phyloP scores from a whole-genome alignment of 1,140 invertebrate species.

The Ceratina australensis region DNA sequence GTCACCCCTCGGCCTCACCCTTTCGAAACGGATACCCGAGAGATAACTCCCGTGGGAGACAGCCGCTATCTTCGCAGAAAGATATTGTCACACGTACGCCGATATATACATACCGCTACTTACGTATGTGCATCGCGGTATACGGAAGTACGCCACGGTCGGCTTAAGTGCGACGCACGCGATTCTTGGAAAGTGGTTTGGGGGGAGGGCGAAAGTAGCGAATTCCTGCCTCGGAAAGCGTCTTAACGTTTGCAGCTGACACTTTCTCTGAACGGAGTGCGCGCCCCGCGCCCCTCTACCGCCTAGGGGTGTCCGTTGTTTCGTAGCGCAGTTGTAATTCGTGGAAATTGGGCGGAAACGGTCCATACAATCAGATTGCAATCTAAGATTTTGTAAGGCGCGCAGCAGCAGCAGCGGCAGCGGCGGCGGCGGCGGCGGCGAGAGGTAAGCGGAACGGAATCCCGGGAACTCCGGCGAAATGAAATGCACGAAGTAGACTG shows the following conservation, averaged over 20 bases:
- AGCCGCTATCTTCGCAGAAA: not conserved
- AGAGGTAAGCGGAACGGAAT: too few relatives aligned
- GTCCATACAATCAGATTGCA: not conserved
- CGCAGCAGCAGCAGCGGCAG: too few relatives aligned
- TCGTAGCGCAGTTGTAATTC: not conserved
- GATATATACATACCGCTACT: not conserved
- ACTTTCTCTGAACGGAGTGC: not conserved
- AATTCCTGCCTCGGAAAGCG: not conserved
- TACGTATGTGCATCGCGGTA: not conserved
- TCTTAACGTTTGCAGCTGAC: not conserved
- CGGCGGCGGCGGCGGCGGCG: too few relatives aligned
- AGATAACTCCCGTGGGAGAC: conserved; percentile 37
- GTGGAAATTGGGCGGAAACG: not conserved
- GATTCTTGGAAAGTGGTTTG: conserved; percentile 5
- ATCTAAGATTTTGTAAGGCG: too few relatives aligned
- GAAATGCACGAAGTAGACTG: not conserved
- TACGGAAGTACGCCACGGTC: not conserved
- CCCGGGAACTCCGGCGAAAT: not conserved
- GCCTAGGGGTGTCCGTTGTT: not conserved
- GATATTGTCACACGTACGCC: conserved; percentile 25
- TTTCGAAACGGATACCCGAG: conserved; percentile 16
- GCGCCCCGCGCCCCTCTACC: too few relatives aligned
- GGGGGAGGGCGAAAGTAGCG: not conserved
- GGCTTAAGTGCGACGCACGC: not conserved
- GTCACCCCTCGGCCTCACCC: conserved; percentile 1